Base-by-base conservation (phyloP, 2,888 invertebrate species). In the Mythimna impura region DNA sequence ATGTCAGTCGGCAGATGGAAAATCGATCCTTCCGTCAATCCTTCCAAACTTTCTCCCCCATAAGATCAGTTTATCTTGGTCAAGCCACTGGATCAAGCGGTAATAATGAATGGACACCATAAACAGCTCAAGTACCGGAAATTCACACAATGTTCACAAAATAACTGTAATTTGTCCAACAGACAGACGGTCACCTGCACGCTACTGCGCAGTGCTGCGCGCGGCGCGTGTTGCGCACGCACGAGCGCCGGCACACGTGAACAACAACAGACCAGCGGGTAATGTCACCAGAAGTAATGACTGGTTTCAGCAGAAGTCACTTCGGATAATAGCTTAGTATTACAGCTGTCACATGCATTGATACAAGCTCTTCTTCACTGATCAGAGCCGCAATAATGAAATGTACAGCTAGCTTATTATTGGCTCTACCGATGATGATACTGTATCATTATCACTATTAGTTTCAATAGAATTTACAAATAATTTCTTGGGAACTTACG, bases 211-310 rank as follows among this genome's bases (percentile, higher is more conserved):
- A 40, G 40, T 40, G 12, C 66, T 36, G 67, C 57, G 36, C 57
- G 34, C 40, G 22, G 43, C 60, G 57, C 47, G 52, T 40, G 78
- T 36, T n/a, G 36, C 20, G 58, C 60, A 22, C 57, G 80, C 73
- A 61, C 77, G 66, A 55, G 73, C 47, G 73, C 47, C 73, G 69
- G 34, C 64, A 40, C 82, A 80, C 80, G 82, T 80, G 80, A 30
- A 25, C n/a, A n/a, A 55, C 61, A 12, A 14, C 52, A 43, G 57
- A 68, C 57, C 25, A n/a, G 17, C 22, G 20, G 30, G n/a, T 64
- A 14, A 58, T 47, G 43, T 52, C 65, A 10, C 40, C 30, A 50
- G 55, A 47, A 34, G 36, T 76, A 63, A 76, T 70, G 9, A 76
- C 69, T 43, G 58, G 22, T 34, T 76, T 63, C 62, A 69, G 25